Percentiles rank a stretch among this genome's conserved stretches.
phyloP scores from a whole-genome alignment of 2,888 invertebrate species.

The Thera britannica region DNA sequence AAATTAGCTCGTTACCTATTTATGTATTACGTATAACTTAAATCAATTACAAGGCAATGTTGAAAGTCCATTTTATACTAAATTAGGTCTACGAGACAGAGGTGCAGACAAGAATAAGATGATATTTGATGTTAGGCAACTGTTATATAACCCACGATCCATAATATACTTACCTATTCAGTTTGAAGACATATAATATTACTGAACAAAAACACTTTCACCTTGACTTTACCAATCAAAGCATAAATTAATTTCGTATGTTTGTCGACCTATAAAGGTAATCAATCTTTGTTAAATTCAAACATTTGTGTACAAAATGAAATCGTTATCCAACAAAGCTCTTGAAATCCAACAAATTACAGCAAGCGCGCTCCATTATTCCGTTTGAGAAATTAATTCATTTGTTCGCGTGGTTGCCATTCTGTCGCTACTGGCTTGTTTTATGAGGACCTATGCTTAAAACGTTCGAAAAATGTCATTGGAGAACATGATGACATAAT shows the following conservation, averaged over 20 bases:
- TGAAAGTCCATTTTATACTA: too few relatives aligned
- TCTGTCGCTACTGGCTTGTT: slow-evolving; percentile 3
- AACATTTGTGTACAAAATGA: slow-evolving; percentile 15
- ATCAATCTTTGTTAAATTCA: slow-evolving; percentile 1
- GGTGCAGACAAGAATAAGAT: too few relatives aligned
- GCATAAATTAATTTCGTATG: not conserved
- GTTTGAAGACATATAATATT: too few relatives aligned
- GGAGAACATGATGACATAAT: not conserved
- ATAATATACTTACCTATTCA: too few relatives aligned
- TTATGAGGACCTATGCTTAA: slow-evolving; percentile 1
- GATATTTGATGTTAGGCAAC: too few relatives aligned
- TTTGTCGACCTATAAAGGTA: not conserved
- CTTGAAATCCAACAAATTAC: slow-evolving; percentile 25
- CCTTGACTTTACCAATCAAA: not conserved
- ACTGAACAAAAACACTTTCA: not conserved
- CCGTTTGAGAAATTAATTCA: slow-evolving; percentile 24
- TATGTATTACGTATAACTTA: too few relatives aligned
- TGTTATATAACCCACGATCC: too few relatives aligned
- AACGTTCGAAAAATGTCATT: not conserved
- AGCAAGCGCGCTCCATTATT: slow-evolving; percentile 15
- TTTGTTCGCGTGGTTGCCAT: slow-evolving; percentile 7
- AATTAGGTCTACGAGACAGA: too few relatives aligned
- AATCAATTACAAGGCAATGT: too few relatives aligned
- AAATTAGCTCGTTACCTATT: too few relatives aligned
- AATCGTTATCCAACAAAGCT: slow-evolving; percentile 10